Evolutionary conservation across 2,888 invertebrate genomes (phyloP).

Genomic region (Drosophila glabriapex): DNA sequence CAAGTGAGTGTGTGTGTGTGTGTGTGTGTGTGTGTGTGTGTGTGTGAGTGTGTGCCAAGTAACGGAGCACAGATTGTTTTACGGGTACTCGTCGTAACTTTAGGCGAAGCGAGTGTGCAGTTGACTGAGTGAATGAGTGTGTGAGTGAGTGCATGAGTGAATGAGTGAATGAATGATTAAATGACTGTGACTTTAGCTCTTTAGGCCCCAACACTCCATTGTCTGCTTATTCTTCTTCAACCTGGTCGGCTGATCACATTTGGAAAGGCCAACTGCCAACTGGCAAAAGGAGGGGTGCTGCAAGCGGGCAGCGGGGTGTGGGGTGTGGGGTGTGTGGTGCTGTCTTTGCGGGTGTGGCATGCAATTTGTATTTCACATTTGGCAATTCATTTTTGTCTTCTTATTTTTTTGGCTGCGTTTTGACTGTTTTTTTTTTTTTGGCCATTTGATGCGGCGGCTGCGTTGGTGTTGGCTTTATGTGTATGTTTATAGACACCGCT

Average conservation of each 20-base stretch:
- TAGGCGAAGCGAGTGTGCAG: constrained; percentile 41
- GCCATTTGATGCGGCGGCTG: constrained; percentile 55
- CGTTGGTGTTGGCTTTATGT: constrained; percentile 19
- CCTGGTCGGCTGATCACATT: constrained; percentile 27
- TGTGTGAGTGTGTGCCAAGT: constrained; percentile 19
- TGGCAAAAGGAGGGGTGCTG: not conserved
- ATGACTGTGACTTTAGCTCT: constrained; percentile 22
- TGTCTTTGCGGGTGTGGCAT: constrained; percentile 56
- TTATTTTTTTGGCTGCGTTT: constrained; percentile 41
- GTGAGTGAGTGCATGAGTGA: constrained; percentile 35
- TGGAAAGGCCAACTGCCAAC: constrained; percentile 62
- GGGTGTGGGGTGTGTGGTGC: not conserved
- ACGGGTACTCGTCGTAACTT: constrained; percentile 33
- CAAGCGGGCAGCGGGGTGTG: not conserved
- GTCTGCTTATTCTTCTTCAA: constrained; percentile 6
- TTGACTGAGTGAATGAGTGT: constrained; percentile 48
- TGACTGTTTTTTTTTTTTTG: constrained; percentile 36
- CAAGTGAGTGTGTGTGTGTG: constrained; percentile 7
- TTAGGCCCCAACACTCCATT: constrained; percentile 28
- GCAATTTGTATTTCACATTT: constrained; percentile 75
- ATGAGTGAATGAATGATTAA: constrained; percentile 32
- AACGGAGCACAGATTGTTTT: constrained; percentile 40
- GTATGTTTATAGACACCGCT: constrained; percentile 36
- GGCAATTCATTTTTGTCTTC: constrained; percentile 60
- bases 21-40: constrained; percentile 4